Evolutionary conservation across 2,888 invertebrate species (phyloP).

Genomic region (Eupithecia exiguata): DNA sequence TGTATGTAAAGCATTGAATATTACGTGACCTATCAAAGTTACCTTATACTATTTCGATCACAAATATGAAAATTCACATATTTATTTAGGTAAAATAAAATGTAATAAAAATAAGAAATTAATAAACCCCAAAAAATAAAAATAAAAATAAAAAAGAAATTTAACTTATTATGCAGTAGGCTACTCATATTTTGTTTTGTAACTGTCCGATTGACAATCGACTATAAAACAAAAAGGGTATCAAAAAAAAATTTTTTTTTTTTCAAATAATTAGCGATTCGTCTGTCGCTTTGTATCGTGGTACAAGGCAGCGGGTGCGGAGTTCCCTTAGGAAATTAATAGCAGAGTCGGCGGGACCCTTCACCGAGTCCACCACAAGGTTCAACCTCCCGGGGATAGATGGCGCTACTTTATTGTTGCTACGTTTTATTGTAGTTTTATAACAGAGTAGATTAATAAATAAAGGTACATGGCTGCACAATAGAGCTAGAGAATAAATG

Average conservation of each 20-base stretch:
- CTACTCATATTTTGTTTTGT: not conserved
- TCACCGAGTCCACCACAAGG: conserved; percentile 51
- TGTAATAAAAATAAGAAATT: too few relatives aligned
- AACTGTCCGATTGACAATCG: not conserved
- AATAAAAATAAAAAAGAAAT: too few relatives aligned
- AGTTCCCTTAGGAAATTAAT: conserved; percentile 83
- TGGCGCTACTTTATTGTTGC: conserved; percentile 57
- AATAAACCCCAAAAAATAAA: too few relatives aligned
- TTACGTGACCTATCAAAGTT: too few relatives aligned
- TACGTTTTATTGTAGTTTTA: not conserved
- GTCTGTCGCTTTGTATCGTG: conserved; percentile 50
- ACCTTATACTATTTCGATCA: not conserved
- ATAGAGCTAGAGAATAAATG: too few relatives aligned
- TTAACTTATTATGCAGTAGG: too few relatives aligned
- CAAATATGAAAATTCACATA: not conserved
- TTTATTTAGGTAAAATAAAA: not conserved
- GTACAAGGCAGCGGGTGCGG: conserved; percentile 69
- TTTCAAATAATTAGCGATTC: not conserved
- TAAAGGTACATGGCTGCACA: too few relatives aligned
- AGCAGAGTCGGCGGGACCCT: conserved; percentile 67
- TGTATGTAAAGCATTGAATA: not conserved
- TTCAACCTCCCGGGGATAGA: conserved; percentile 62
- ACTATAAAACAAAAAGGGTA: not conserved
- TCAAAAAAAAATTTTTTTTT: not conserved
- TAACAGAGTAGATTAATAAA: not conserved